Conservation (phyloP, 2,113 vertebrate genomes). For the Dryoscopus gambensis region DNA sequence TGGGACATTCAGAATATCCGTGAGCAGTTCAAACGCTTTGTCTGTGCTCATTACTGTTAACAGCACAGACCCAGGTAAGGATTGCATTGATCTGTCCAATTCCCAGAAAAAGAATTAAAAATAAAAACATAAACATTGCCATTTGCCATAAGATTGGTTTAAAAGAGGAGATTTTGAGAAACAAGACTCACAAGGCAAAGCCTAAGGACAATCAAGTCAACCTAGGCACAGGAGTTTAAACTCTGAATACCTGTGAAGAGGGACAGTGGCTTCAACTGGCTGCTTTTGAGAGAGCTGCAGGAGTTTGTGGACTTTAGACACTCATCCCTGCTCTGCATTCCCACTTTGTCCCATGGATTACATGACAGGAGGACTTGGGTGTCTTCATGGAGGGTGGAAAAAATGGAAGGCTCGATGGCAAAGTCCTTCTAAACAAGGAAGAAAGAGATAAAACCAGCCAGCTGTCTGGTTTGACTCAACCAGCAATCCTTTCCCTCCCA, state of each 20-base stretch:
- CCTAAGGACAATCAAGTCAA: neutral
- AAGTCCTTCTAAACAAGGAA: neutral
- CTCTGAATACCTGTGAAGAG: neutral
- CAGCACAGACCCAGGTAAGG: accelerated
- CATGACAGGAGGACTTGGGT: neutral
- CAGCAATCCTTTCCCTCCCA: neutral
- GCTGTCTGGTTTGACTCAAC: neutral
- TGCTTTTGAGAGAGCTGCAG: neutral
- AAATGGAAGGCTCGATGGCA: neutral
- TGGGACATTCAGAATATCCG: neutral
- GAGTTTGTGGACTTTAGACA: neutral
- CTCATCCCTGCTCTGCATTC: neutral
- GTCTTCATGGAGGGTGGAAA: neutral
- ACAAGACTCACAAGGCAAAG: neutral
- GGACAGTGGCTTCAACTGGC: neutral
- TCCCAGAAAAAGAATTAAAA: neutral
- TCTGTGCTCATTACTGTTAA: neutral
- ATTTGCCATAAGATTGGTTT: neutral
- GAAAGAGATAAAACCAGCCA: neutral
- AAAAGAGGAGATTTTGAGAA: neutral
- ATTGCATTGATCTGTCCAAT: neutral
- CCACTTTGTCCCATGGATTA: neutral
- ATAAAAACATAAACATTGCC: neutral
- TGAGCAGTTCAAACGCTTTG: neutral
- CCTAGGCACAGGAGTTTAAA: neutral